Conservation (phyloP, 2,797 vertebrate genomes). For the Micrastur ruficollis region DNA sequence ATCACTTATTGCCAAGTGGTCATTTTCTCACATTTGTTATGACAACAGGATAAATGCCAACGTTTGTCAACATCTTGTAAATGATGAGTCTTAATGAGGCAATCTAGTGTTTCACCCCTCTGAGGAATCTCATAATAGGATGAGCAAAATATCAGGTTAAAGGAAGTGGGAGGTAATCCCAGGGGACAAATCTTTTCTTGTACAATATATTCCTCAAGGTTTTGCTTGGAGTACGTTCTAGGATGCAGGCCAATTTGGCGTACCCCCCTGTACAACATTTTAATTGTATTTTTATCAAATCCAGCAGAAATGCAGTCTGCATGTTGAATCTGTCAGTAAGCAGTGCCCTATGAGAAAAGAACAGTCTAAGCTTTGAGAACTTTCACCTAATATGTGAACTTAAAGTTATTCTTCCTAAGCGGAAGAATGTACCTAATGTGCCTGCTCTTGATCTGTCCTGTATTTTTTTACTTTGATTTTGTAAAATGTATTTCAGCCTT, state of each 20-base stretch:
- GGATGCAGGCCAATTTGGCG: constrained; percentile 76
- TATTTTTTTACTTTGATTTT: not conserved
- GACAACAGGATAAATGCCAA: constrained; percentile 81
- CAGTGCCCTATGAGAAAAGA: constrained; percentile 13
- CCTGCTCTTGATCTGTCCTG: not conserved
- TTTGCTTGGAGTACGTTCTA: constrained; percentile 74
- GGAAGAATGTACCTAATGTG: not conserved
- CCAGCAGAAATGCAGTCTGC: constrained; percentile 68
- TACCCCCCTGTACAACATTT: constrained; percentile 66
- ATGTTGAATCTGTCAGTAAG: constrained; percentile 64
- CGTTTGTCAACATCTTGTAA: constrained; percentile 82
- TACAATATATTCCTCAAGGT: constrained; percentile 73
- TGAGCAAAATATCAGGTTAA: constrained; percentile 79
- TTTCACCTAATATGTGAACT: constrained; percentile 25
- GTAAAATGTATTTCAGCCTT: not conserved
- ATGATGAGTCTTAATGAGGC: constrained; percentile 82
- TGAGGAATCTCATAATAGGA: constrained; percentile 76
- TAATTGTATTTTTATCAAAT: constrained; percentile 79
- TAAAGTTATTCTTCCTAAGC: not conserved
- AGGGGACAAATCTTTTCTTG: constrained; percentile 63
- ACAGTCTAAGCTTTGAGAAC: constrained; percentile 27
- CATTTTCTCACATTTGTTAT: constrained; percentile 82
- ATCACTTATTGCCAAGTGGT: constrained; percentile 77
- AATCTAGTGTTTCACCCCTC: constrained; percentile 78
- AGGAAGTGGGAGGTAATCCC: constrained; percentile 72